Evolutionary conservation across 2,797 vertebrate genomes (phyloP), one percentile per base, ranked within the genome.

Genomic region (Streptopelia turtur): DNA sequence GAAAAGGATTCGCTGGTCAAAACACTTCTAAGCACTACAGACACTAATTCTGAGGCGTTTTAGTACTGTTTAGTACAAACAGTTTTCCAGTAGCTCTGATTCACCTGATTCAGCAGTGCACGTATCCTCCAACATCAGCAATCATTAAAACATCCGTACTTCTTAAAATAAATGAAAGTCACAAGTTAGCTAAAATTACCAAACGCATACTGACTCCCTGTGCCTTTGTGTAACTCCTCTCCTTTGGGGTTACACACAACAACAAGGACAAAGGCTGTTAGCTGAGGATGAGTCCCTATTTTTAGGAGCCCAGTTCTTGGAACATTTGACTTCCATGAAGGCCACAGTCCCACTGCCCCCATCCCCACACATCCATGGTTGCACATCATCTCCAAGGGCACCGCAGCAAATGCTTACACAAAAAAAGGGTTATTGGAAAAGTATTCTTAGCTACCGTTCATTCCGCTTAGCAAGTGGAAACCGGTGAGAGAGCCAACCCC

Each of bases 391-490:
- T 45, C 83, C n/a, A 69, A 76, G 39, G 61, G 47, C 52, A 37
- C 11, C 0, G 1, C 43, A 83, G 89, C 30, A 87, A 89, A 81
- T 6, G 50, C 37, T 72, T 27, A 65, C 53, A 83, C 50, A 93
- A 52, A 86, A 66, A 47, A 43, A 45, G 31, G 18, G 45, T 74
- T 93, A 82, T 1, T 94, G 88, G 66, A 84, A 64, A 89, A 84
- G 25, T 84, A 93, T 93, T 94, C 65, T 90, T 87, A 95, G 87
- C 30, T 70, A n/a, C 68, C 53, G 50, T 39, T 77, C 82, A 89
- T 87, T 86, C 31, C 0, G 0, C 33, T 87, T 41, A 83, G 83
- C 74, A 93, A 90, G 80, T 61, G 70, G 72, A 90, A 94, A 95
- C 28, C 0, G 0, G 39, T 0, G 0, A 25, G 57, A 79, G 18